Base-by-base conservation (phyloP, 2,888 invertebrate genomes). In the Dicranocentrus wangi region DNA sequence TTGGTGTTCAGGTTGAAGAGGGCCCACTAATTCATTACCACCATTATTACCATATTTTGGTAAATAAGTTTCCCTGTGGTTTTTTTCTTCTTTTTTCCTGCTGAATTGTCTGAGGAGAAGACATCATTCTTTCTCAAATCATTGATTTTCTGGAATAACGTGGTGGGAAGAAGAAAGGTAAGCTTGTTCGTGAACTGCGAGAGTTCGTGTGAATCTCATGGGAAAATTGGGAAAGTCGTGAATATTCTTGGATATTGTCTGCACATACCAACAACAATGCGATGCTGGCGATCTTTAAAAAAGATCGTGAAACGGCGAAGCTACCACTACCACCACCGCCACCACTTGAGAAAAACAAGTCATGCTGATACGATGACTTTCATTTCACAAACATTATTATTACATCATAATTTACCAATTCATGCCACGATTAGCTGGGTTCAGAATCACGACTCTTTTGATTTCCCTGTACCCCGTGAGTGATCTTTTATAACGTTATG, bases 221-320 rank as follows among this genome's bases (percentile, higher is more conserved):
- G 68, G 68, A 76, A 76, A 76, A 68, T 68, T 43, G n/a, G 47
- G n/a, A 68, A 76, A 32, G 66, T 76, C 76, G 68, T 76, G 76
- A 32, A 32, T 32, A n/a, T n/a, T n/a, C 32, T 32, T 32, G 32
- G 5, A 32, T 32, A 32, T 3, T 32, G n/a, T n/a, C n/a, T n/a
- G n/a, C n/a, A n/a, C n/a, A n/a, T n/a, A n/a, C n/a, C n/a, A n/a
- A n/a, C n/a, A n/a, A n/a, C n/a, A n/a, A n/a, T n/a, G n/a, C n/a
- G n/a, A n/a, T n/a, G n/a, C n/a, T n/a, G n/a, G n/a, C n/a, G n/a
- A n/a, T n/a, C n/a, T n/a, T n/a, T n/a, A n/a, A n/a, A n/a, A n/a
- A n/a, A n/a, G n/a, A n/a, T n/a, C n/a, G n/a, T n/a, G n/a, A n/a
- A n/a, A n/a, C n/a, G 17, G n/a, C 47, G 17, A 47, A 47, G 47